Evolutionary conservation across 2,797 vertebrate genomes (phyloP).

Genomic region (Sebastes reedi): DNA sequence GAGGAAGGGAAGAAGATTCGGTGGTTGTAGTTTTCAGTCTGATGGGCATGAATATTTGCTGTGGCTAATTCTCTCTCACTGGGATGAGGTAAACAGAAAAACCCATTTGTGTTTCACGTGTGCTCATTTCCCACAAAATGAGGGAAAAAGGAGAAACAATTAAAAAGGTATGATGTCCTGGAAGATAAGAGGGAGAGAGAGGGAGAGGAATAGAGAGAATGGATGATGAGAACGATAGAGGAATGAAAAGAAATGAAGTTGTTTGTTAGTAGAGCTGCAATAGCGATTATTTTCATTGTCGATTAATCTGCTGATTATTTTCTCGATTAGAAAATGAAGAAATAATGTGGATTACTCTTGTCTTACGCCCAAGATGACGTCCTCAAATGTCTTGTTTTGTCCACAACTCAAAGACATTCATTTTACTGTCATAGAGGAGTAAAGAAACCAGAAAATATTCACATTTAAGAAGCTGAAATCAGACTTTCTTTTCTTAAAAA

Average conservation of each 20-base stretch:
- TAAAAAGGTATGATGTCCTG: not conserved
- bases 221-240: not conserved
- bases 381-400: no score
- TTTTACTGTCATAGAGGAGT: no score
- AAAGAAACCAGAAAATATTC: no score
- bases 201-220: not conserved
- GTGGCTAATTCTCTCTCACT: not conserved
- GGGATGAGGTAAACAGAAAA: not conserved
- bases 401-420: no score
- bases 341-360: no score
- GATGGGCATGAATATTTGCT: not conserved
- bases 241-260: not conserved
- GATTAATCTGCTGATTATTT: no score
- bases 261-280: no score
- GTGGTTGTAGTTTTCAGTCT: not conserved
- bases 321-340: no score
- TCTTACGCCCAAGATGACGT: no score
- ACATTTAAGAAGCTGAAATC: no score
- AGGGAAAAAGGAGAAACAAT: not conserved
- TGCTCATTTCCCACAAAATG: not conserved
- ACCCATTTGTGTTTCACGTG: not conserved
- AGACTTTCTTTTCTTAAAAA: no score
- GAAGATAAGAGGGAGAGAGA: not conserved
- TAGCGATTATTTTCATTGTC: no score
- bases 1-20: not conserved